These are phyloP conservation scores for Drosophila serrata DNA, from an alignment of 1,140 invertebrate genomes.

Conservation along the genomic window DNA sequence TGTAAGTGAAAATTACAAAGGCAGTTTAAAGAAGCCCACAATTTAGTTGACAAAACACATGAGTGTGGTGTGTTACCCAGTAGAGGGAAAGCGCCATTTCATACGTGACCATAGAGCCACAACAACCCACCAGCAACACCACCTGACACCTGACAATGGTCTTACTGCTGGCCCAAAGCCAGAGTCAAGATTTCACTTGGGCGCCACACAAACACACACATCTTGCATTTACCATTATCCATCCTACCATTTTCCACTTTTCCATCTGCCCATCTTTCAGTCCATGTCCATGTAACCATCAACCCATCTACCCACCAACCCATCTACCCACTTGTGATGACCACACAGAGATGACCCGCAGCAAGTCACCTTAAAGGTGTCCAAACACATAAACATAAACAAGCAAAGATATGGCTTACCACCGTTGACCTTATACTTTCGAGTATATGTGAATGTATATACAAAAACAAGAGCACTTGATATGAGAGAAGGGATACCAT, in stretches of 20 bases:
- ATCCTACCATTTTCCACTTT: neutral
- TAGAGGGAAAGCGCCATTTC: constrained; percentile 68
- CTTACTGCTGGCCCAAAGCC: neutral
- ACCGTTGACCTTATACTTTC: constrained; percentile 5
- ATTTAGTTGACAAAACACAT: constrained; percentile 49
- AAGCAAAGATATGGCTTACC: constrained; percentile 1
- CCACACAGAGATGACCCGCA: constrained; percentile 11
- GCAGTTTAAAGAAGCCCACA: constrained; percentile 35
- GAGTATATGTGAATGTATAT: neutral
- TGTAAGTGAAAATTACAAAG: constrained; percentile 70
- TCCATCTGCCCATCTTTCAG: neutral
- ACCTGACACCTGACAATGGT: constrained; percentile 24
- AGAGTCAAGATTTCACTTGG: constrained; percentile 31
- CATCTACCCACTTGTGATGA: constrained; percentile 11
- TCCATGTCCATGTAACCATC: neutral
- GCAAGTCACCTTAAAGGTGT: constrained; percentile 13
- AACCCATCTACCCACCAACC: neutral
- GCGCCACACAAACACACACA: constrained; percentile 18
- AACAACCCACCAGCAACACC: neutral
- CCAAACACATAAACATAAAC: constrained; percentile 14
- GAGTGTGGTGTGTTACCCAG: neutral
- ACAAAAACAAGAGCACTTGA: constrained; percentile 8
- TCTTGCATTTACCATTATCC: constrained; percentile 6
- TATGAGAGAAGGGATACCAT: neutral
- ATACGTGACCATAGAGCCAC: constrained; percentile 64